phyloP scores from a whole-genome alignment of 2,113 vertebrate species.

The Brachypteracias leptosomus region DNA sequence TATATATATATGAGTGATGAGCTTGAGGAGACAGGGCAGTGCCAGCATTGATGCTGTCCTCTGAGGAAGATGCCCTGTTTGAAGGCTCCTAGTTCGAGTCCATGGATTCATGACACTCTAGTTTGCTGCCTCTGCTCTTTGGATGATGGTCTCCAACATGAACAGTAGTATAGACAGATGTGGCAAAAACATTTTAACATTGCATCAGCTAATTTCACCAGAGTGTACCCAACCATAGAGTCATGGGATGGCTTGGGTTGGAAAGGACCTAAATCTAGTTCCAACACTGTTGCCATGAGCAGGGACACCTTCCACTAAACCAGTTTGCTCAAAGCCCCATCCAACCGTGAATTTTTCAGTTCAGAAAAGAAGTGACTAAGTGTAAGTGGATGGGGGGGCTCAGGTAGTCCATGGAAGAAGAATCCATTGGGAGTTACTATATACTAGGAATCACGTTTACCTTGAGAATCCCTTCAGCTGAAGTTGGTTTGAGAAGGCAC shows the following conservation, averaged over 20 bases:
- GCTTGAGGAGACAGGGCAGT: background rate
- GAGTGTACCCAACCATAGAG: background rate
- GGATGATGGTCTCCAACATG: background rate
- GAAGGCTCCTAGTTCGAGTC: background rate
- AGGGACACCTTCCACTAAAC: background rate
- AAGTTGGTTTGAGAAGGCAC: background rate
- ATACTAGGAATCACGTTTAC: background rate
- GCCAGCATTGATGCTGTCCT: background rate
- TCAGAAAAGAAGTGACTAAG: background rate
- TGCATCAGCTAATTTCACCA: background rate
- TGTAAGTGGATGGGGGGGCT: background rate
- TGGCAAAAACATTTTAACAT: background rate
- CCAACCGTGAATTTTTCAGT: background rate
- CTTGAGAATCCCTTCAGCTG: background rate
- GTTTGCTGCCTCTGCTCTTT: background rate
- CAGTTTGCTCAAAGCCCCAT: background rate
- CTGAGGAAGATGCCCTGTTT: background rate
- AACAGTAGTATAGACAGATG: background rate
- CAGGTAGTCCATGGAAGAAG: background rate
- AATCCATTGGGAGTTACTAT: background rate
- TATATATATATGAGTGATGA: no score
- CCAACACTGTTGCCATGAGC: background rate
- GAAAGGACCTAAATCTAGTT: background rate
- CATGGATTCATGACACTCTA: background rate
- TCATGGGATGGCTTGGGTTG: background rate